Conservation (phyloP, 2,113 vertebrate genomes). For the Rhinogobius similis region DNA sequence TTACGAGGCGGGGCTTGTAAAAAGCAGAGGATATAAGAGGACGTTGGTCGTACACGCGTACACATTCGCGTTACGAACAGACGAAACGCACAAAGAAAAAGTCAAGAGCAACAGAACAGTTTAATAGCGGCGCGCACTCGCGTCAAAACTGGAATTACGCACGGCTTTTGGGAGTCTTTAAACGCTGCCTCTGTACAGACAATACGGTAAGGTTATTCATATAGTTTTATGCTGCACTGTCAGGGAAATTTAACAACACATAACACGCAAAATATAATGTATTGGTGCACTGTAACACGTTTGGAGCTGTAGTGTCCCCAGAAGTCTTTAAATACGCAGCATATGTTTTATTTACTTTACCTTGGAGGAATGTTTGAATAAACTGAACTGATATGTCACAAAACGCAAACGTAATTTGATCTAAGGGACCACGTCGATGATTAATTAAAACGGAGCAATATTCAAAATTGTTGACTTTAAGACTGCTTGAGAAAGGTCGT, state of each 20-base stretch:
- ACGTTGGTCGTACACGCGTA: neutral
- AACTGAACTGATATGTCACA: too few relatives aligned
- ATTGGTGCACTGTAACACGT: too few relatives aligned
- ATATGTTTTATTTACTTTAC: too few relatives aligned
- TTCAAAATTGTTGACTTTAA: too few relatives aligned
- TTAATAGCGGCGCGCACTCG: neutral
- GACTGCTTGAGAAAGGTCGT: too few relatives aligned
- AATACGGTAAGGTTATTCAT: slow-evolving; percentile 54
- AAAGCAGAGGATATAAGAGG: neutral
- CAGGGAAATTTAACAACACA: too few relatives aligned
- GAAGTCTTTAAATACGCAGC: neutral
- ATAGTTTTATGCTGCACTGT: too few relatives aligned
- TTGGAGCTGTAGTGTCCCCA: neutral
- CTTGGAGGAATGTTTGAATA: too few relatives aligned
- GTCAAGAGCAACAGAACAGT: neutral
- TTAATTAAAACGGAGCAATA: too few relatives aligned
- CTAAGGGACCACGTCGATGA: neutral
- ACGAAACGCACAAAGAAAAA: neutral
- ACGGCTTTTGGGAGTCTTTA: slow-evolving; percentile 12
- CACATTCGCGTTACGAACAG: neutral
- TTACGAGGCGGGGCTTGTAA: neutral
- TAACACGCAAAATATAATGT: too few relatives aligned
- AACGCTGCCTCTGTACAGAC: slow-evolving; percentile 6
- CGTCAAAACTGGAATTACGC: neutral
- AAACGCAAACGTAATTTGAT: neutral